A percentile compares a stretch with the other conserved stretches of the same genome.
Evolutionary conservation across 1,140 invertebrate species (phyloP).

Genomic region (Artemia franciscana): DNA sequence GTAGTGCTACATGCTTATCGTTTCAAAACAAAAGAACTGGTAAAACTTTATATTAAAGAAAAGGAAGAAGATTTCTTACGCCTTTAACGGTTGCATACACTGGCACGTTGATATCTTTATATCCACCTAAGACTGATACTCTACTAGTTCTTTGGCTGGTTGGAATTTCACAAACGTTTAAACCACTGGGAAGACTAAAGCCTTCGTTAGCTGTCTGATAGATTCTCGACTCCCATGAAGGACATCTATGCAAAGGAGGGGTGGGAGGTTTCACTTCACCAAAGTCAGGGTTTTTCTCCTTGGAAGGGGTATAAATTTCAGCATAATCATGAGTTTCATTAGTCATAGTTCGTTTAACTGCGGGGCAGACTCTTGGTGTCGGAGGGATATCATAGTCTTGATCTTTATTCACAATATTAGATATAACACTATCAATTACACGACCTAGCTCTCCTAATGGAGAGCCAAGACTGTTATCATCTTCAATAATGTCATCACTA

Average conservation of each 20-base stretch:
- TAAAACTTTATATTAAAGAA: too few relatives aligned
- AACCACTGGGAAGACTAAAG: slow-evolving; percentile 24
- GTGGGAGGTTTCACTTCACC: slow-evolving; percentile 44
- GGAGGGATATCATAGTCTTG: slow-evolving; percentile 12
- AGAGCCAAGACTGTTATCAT: slow-evolving; percentile 1
- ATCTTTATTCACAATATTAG: slow-evolving; percentile 12
- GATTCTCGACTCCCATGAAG: slow-evolving; percentile 81
- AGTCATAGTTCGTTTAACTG: slow-evolving; percentile 11
- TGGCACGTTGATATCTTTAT: slow-evolving; percentile 37
- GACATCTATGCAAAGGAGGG: slow-evolving; percentile 55
- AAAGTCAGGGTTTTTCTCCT: slow-evolving; percentile 32
- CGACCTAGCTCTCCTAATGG: slow-evolving; percentile 5
- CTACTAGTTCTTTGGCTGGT: background rate
- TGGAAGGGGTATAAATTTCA: slow-evolving; percentile 76
- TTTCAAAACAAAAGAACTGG: too few relatives aligned
- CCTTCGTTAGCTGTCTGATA: slow-evolving; percentile 74
- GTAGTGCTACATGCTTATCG: too few relatives aligned
- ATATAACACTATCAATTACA: slow-evolving; percentile 5
- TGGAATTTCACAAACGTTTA: slow-evolving; percentile 1
- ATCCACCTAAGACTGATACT: slow-evolving; percentile 9
- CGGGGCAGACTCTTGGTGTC: background rate
- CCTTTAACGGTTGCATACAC: slow-evolving; percentile 90
- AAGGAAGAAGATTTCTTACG: slow-evolving; percentile 32
- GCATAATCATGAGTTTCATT: slow-evolving; percentile 66
- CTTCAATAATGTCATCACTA: slow-evolving; percentile 1